A percentile compares a stretch with the other conserved stretches of the same genome.
These are phyloP conservation scores for Hiodon tergisus DNA, from an alignment of 2,113 vertebrate species.

Conservation along the genomic window DNA sequence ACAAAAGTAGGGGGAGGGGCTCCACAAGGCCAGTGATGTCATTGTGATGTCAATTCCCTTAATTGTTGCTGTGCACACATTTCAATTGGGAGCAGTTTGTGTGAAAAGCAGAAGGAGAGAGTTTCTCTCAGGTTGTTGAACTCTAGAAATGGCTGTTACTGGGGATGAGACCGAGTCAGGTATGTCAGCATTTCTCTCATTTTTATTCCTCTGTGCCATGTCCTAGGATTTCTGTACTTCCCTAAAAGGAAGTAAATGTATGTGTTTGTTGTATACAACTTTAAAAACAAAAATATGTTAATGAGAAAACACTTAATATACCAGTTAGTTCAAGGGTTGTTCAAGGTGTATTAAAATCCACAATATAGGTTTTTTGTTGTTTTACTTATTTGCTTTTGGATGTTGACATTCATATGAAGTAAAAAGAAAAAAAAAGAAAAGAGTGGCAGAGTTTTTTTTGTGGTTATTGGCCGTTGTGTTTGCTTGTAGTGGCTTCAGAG, in stretches of 20 bases:
- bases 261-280: too few relatives aligned
- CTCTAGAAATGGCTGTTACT: slow-evolving; percentile 81
- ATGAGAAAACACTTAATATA: too few relatives aligned
- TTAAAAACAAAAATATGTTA: too few relatives aligned
- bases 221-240: background rate
- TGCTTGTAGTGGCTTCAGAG: too few relatives aligned
- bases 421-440: too few relatives aligned
- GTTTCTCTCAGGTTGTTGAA: slow-evolving; percentile 63
- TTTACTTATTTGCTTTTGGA: too few relatives aligned
- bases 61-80: slow-evolving; percentile 70
- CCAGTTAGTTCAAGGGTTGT: too few relatives aligned
- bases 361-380: too few relatives aligned
- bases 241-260: background rate
- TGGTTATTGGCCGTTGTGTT: too few relatives aligned
- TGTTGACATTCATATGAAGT: too few relatives aligned
- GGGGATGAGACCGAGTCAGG: slow-evolving; percentile 85
- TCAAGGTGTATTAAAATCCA: too few relatives aligned
- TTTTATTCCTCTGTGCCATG: background rate
- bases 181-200: slow-evolving; percentile 47
- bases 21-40: slow-evolving; percentile 81
- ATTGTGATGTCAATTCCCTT: slow-evolving; percentile 86
- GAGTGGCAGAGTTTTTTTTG: too few relatives aligned
- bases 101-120: slow-evolving; percentile 50
- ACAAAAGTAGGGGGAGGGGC: slow-evolving; percentile 14
- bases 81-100: slow-evolving; percentile 60